Percentiles rank a stretch among this genome's conserved stretches.
Conservation (phyloP, 2,797 vertebrate genomes). For the Podarcis lilfordi region DNA sequence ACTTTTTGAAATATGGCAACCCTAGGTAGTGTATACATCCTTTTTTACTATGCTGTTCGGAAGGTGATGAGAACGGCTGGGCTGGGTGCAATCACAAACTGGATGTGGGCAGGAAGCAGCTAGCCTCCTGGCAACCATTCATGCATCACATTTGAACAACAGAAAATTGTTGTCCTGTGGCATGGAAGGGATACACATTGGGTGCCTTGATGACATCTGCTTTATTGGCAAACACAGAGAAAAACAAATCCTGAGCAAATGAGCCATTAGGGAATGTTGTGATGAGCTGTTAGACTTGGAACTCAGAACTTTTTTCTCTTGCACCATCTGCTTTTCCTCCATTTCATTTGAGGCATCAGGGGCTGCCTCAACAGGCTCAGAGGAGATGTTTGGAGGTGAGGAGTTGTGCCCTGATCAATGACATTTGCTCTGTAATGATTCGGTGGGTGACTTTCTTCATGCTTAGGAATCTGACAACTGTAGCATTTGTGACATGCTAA, state of each 20-base stretch:
- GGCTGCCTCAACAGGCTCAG: neutral
- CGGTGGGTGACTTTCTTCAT: neutral
- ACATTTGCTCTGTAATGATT: neutral
- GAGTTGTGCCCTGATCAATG: neutral
- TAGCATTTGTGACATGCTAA: neutral
- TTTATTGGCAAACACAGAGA: neutral
- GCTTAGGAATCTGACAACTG: neutral
- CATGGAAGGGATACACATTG: neutral
- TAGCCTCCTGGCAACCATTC: neutral
- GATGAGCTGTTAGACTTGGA: constrained; percentile 19
- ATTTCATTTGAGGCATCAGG: neutral
- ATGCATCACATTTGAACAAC: neutral
- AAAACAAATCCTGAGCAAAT: neutral
- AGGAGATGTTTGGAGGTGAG: neutral
- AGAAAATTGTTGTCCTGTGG: neutral
- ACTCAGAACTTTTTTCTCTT: neutral
- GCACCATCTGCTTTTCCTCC: neutral
- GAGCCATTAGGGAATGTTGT: neutral
- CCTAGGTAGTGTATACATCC: neutral
- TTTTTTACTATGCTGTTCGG: neutral
- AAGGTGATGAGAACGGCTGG: neutral
- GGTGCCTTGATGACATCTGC: neutral
- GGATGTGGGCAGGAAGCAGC: neutral
- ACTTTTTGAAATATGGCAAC: too few species aligned
- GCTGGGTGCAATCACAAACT: neutral